Conservation (phyloP, 2,888 invertebrate species). For the Yponomeuta malinellus region DNA sequence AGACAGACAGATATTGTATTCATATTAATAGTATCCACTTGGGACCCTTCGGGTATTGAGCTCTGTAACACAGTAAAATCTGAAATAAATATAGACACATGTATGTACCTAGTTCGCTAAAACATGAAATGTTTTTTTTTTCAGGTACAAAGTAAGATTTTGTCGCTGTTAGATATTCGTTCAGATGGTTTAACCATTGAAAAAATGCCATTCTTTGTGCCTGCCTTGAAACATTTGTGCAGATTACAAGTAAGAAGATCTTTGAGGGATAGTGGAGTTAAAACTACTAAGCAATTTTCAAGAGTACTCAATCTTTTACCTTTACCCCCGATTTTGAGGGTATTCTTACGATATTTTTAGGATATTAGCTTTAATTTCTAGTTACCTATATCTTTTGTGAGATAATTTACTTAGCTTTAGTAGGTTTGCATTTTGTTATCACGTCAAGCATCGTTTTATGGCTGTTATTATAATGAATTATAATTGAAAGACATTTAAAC, state of each 20-base stretch:
- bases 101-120: no score
- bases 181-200: slow-evolving; percentile 31
- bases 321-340: slow-evolving; percentile 42
- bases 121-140: slow-evolving; percentile 22
- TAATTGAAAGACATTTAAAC: neutral
- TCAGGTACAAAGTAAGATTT: slow-evolving; percentile 46
- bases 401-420: slow-evolving; percentile 5
- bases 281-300: slow-evolving; percentile 42
- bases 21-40: no score
- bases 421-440: neutral
- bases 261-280: slow-evolving; percentile 33
- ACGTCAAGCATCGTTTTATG: neutral
- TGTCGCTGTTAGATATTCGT: slow-evolving; percentile 42
- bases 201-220: slow-evolving; percentile 33
- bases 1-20: no score
- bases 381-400: slow-evolving; percentile 8
- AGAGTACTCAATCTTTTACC: slow-evolving; percentile 37
- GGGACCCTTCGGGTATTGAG: no score
- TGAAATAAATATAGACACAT: no score
- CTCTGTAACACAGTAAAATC: no score
- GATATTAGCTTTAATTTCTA: slow-evolving; percentile 15
- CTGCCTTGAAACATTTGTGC: slow-evolving; percentile 51
- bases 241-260: slow-evolving; percentile 44
- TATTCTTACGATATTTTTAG: slow-evolving; percentile 46
- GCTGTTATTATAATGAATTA: neutral